Percentiles rank a stretch among this genome's conserved stretches.
These are phyloP conservation scores for Scarus forsteni DNA, from an alignment of 2,797 vertebrate species.

Conservation along the genomic window DNA sequence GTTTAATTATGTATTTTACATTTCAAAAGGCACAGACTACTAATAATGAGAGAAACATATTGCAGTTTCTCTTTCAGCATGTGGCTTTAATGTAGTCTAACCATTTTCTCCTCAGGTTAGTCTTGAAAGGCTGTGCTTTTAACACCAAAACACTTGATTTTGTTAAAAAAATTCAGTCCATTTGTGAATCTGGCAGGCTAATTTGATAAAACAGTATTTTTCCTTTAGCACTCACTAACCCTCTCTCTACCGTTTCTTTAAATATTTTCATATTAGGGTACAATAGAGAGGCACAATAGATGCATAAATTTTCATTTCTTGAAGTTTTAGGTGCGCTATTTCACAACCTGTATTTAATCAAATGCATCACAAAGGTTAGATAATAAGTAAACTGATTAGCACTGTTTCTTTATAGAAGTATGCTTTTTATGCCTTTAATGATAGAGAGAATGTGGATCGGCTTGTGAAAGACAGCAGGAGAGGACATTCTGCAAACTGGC, in stretches of 20 bases:
- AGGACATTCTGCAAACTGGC: too few species aligned
- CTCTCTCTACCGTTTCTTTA: conserved; percentile 6
- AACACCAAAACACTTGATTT: conserved; percentile 40
- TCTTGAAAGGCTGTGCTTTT: conserved; percentile 48
- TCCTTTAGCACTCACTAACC: conserved; percentile 35
- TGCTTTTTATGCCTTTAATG: too few species aligned
- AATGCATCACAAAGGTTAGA: too few species aligned
- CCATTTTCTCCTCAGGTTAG: conserved; percentile 31
- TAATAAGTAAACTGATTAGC: too few species aligned
- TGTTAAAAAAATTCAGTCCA: conserved; percentile 27
- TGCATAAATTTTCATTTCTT: not conserved
- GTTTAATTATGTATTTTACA: conserved; percentile 48
- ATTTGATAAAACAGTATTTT: conserved; percentile 42
- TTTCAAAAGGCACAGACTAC: conserved; percentile 50
- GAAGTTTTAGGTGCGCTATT: not conserved
- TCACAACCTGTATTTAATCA: not conserved
- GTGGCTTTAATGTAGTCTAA: conserved; percentile 52
- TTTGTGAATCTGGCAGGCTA: conserved; percentile 38
- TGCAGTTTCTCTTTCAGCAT: conserved; percentile 39
- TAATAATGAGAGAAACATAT: conserved; percentile 53
- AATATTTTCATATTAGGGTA: not conserved
- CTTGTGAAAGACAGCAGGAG: too few species aligned
- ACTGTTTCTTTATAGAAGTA: too few species aligned
- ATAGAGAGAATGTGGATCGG: too few species aligned
- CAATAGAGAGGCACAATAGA: not conserved